phyloP scores from a whole-genome alignment of 1,140 invertebrate genomes.

The Argopecten irradians region DNA sequence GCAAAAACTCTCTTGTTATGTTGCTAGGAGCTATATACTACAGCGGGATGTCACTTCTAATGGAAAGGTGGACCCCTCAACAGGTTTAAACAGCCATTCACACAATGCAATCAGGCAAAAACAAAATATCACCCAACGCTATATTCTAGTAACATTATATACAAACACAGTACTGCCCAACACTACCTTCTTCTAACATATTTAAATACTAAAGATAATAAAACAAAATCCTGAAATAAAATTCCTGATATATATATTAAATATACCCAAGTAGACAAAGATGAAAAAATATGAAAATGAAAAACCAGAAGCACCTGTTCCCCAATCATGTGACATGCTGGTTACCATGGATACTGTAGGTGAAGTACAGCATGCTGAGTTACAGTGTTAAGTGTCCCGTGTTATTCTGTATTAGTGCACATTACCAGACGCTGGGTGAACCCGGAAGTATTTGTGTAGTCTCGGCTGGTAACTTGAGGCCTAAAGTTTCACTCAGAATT shows the following conservation, averaged over 20 bases:
- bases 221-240: neutral
- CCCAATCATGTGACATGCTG: constrained; percentile 4
- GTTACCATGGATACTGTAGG: constrained; percentile 14
- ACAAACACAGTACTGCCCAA: neutral
- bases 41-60: neutral
- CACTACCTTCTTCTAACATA: neutral
- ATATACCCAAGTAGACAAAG: neutral
- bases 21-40: neutral
- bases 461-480: constrained; percentile 86
- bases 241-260: neutral
- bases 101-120: neutral
- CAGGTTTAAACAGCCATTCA: constrained; percentile 6
- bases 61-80: neutral
- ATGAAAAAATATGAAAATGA: neutral
- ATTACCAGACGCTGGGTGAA: constrained; percentile 42
- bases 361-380: constrained; percentile 14
- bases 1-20: neutral
- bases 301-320: neutral
- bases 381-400: constrained; percentile 26
- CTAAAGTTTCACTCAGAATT: constrained; percentile 86
- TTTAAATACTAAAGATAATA: neutral
- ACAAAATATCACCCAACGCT: constrained; percentile 9
- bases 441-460: constrained; percentile 79
- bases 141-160: neutral
- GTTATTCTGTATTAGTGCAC: neutral